Percentiles rank a stretch among this genome's conserved stretches.
Evolutionary conservation across 2,113 vertebrate species (phyloP).

Genomic region (Peromyscus leucopus): DNA sequence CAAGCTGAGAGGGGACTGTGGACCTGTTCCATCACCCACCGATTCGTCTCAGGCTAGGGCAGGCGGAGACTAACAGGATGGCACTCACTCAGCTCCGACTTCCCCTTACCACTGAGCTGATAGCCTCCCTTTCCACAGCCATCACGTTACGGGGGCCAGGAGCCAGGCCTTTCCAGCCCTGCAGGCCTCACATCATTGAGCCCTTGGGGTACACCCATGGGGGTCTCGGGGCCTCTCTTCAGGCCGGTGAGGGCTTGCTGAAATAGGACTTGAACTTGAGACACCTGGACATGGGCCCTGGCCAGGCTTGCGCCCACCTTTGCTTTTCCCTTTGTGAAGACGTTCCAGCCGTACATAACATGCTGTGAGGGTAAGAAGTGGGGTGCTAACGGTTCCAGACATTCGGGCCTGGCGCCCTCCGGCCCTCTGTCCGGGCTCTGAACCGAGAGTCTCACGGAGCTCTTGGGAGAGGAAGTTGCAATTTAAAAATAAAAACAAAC

Average conservation of each 20-base stretch:
- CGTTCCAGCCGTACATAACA: fast-evolving
- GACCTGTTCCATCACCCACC: too few relatives aligned
- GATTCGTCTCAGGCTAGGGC: too few relatives aligned
- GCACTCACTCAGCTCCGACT: background rate
- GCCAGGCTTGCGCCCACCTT: fast-evolving
- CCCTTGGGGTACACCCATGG: background rate
- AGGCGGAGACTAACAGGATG: background rate
- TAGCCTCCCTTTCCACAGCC: background rate
- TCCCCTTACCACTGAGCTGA: too few relatives aligned
- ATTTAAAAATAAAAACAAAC: background rate
- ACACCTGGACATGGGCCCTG: fast-evolving
- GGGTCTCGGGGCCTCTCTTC: background rate
- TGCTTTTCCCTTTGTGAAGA: too few relatives aligned
- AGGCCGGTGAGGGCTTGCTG: background rate
- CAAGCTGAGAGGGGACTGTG: too few relatives aligned
- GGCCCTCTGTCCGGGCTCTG: background rate
- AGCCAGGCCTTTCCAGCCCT: background rate
- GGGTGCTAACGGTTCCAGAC: fast-evolving
- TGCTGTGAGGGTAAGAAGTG: fast-evolving
- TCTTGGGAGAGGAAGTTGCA: background rate
- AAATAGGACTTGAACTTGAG: background rate
- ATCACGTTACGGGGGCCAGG: background rate
- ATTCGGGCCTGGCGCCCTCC: background rate
- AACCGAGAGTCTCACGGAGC: fast-evolving
- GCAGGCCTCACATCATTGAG: too few relatives aligned